A percentile compares a stretch with the other conserved stretches of the same genome.
Conservation (phyloP, 2,888 invertebrate genomes). For the Brachypalpus laphriformis region DNA sequence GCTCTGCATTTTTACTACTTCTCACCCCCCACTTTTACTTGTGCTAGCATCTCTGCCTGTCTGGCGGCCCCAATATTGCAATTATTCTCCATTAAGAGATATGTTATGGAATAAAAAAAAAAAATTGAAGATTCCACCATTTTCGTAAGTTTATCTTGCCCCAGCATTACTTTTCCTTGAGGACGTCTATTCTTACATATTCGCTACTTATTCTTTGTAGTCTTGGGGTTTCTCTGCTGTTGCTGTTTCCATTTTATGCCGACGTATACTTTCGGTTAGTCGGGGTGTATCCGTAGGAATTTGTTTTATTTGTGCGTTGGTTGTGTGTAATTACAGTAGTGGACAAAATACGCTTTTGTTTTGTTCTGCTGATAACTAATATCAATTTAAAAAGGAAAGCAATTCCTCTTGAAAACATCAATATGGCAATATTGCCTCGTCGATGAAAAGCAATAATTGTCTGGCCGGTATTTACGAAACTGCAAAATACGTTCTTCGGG, state of each 20-base stretch:
- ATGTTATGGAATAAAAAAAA: slow-evolving; percentile 22
- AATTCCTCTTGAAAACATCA: too few relatives aligned
- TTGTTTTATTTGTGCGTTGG: slow-evolving; percentile 2
- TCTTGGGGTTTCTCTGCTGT: slow-evolving; percentile 36
- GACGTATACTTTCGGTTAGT: slow-evolving; percentile 30
- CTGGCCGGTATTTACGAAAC: too few relatives aligned
- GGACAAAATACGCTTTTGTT: too few relatives aligned
- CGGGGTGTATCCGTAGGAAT: slow-evolving; percentile 23
- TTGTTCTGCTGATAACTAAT: too few relatives aligned
- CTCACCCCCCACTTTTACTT: slow-evolving; percentile 25
- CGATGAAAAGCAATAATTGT: too few relatives aligned
- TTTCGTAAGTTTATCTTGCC: slow-evolving; percentile 16
- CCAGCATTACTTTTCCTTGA: slow-evolving; percentile 17
- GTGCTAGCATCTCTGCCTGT: slow-evolving; percentile 56
- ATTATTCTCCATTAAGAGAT: slow-evolving; percentile 68
- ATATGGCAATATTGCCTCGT: too few relatives aligned
- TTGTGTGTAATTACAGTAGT: too few relatives aligned
- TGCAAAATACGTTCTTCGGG: too few relatives aligned
- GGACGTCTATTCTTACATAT: slow-evolving; percentile 45
- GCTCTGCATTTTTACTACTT: slow-evolving; percentile 2
- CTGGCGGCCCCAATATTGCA: slow-evolving; percentile 68
- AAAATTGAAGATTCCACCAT: slow-evolving; percentile 2
- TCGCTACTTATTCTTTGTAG: slow-evolving; percentile 42
- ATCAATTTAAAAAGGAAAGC: too few relatives aligned
- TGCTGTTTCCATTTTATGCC: slow-evolving; percentile 12